These are phyloP conservation scores for Galagoides demidoff DNA, from an alignment of 2,797 vertebrate species.

Conservation along the genomic window DNA sequence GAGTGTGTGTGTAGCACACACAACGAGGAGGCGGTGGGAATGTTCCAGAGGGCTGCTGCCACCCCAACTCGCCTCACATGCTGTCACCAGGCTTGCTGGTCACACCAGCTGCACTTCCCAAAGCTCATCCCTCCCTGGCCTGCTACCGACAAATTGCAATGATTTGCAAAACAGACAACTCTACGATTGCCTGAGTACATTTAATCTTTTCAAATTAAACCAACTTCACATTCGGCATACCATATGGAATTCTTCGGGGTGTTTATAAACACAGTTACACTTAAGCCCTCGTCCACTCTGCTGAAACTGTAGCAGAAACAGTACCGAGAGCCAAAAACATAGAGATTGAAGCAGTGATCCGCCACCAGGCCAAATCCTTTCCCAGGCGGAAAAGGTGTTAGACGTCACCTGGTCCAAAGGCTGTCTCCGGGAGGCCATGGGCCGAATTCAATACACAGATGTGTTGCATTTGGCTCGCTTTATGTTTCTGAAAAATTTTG, in stretches of 20 bases:
- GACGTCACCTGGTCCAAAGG: not conserved
- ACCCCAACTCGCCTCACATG: not conserved
- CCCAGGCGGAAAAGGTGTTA: not conserved
- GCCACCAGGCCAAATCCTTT: slow-evolving; percentile 19
- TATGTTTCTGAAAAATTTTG: slow-evolving; percentile 32
- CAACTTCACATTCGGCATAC: slow-evolving; percentile 76
- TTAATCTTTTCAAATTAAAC: slow-evolving; percentile 82
- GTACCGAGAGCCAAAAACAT: slow-evolving; percentile 21
- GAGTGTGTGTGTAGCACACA: not conserved
- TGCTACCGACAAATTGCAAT: slow-evolving; percentile 70
- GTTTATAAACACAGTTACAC: slow-evolving; percentile 82
- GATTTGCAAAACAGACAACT: slow-evolving; percentile 80
- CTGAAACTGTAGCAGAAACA: slow-evolving; percentile 69
- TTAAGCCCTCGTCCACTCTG: slow-evolving; percentile 76
- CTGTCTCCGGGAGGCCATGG: not conserved
- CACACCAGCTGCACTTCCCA: slow-evolving; percentile 74
- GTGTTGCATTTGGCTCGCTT: slow-evolving; percentile 43
- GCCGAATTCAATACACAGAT: not conserved
- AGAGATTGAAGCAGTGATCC: not conserved
- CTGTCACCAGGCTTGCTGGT: slow-evolving; percentile 47
- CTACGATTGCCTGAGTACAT: slow-evolving; percentile 76
- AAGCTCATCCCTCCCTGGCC: slow-evolving; percentile 16
- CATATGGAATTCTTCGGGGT: slow-evolving; percentile 80
- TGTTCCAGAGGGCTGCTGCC: not conserved
- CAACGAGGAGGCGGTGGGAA: not conserved